A percentile compares a stretch with the other conserved stretches of the same genome.
These are phyloP conservation scores for Scaptomyza flava DNA, from an alignment of 2,888 invertebrate genomes.

Conservation along the genomic window DNA sequence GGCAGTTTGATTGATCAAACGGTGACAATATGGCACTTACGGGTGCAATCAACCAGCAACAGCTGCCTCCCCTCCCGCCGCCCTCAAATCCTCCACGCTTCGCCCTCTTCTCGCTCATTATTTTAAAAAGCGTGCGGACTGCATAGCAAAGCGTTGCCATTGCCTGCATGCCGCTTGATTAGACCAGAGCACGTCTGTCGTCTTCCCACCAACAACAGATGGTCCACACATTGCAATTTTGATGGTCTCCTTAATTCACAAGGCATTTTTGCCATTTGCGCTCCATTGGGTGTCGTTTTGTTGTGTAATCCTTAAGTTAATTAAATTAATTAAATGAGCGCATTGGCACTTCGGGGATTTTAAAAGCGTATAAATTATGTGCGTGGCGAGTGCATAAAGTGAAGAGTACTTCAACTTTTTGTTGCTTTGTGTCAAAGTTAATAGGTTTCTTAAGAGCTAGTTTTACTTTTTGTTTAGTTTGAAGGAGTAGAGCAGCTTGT, in stretches of 20 bases:
- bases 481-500: too few relatives aligned
- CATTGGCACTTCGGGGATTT: constrained; percentile 67
- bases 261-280: constrained; percentile 35
- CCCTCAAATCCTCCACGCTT: neutral
- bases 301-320: constrained; percentile 71
- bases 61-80: constrained; percentile 6
- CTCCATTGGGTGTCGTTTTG: constrained; percentile 61
- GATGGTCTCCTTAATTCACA: constrained; percentile 44
- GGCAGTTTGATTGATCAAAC: constrained; percentile 79
- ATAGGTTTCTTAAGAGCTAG: neutral
- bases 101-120: constrained; percentile 58
- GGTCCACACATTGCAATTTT: constrained; percentile 20
- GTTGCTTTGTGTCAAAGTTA: neutral
- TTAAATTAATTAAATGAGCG: constrained; percentile 76
- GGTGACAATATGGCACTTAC: constrained; percentile 83
- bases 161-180: constrained; percentile 78
- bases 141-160: constrained; percentile 79
- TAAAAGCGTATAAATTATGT: constrained; percentile 42
- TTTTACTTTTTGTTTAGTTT: too few relatives aligned
- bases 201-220: constrained; percentile 4
- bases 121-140: constrained; percentile 80
- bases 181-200: constrained; percentile 32
- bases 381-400: constrained; percentile 49
- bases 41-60: constrained; percentile 67
- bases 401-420: neutral